A percentile compares a stretch with the other conserved stretches of the same genome.
phyloP scores from a whole-genome alignment of 2,113 vertebrate genomes.

The Pomatorhinus ruficollis region DNA sequence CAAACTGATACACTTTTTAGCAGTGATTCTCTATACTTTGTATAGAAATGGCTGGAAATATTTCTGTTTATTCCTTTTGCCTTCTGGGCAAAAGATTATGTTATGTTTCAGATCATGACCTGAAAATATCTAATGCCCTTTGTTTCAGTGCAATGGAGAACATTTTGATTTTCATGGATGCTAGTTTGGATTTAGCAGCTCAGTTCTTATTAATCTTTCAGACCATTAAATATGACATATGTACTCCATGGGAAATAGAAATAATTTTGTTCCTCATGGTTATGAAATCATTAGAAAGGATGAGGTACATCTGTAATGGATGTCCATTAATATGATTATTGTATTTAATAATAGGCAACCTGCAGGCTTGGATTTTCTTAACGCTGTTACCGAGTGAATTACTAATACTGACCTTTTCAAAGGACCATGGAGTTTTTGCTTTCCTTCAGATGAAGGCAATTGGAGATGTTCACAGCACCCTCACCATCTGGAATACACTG shows the following conservation, averaged over 20 bases:
- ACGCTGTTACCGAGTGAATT: background rate
- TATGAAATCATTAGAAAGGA: conserved; percentile 18
- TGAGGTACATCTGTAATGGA: background rate
- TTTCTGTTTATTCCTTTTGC: background rate
- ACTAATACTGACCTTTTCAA: background rate
- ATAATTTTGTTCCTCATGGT: background rate
- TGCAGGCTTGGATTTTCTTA: background rate
- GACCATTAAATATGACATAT: background rate
- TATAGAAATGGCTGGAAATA: background rate
- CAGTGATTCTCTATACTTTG: background rate
- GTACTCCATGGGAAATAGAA: background rate
- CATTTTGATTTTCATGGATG: background rate
- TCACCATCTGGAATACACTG: background rate
- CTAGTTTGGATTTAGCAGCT: background rate
- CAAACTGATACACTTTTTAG: background rate
- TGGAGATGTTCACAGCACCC: background rate
- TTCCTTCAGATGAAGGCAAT: background rate
- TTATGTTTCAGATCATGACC: background rate
- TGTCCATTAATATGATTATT: background rate
- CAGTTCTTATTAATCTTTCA: conserved; percentile 7
- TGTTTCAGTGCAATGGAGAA: background rate
- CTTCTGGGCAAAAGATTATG: background rate
- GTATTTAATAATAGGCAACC: conserved; percentile 5
- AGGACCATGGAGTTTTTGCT: background rate
- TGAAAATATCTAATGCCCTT: background rate